phyloP scores from a whole-genome alignment of 53 echinoderm and acorn worm species.

The Astropecten irregularis region DNA sequence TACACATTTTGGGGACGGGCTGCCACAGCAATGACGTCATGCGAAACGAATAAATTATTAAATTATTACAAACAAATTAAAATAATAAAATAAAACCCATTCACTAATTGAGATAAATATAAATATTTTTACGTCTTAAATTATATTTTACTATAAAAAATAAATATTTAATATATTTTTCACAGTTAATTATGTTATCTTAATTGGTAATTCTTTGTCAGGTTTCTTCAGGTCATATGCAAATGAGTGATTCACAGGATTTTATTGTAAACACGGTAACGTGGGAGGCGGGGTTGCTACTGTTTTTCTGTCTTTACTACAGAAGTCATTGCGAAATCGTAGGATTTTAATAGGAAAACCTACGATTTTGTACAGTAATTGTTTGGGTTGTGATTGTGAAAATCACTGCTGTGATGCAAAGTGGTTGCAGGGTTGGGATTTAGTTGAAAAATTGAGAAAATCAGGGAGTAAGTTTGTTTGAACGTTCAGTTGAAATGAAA shows the following conservation, averaged over 20 bases:
- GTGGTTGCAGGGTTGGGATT: too few species aligned
- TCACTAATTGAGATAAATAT: not conserved
- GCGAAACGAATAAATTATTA: not conserved
- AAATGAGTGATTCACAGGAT: not conserved
- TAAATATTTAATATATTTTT: not conserved
- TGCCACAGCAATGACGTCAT: constrained; percentile 32
- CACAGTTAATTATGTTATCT: not conserved
- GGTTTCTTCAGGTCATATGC: constrained; percentile 13
- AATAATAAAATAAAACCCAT: not conserved
- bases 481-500: too few species aligned
- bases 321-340: too few species aligned
- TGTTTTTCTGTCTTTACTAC: too few species aligned
- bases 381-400: too few species aligned
- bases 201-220: not conserved
- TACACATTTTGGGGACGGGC: not conserved
- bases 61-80: not conserved
- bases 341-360: too few species aligned
- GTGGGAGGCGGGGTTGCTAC: too few species aligned
- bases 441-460: too few species aligned
- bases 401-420: too few species aligned
- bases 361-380: too few species aligned
- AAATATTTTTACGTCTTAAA: not conserved
- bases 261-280: too few species aligned
- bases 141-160: not conserved
- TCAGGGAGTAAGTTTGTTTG: too few species aligned